These are phyloP conservation scores for Blastobasis adustella DNA, from an alignment of 2,888 invertebrate species.

Conservation along the genomic window DNA sequence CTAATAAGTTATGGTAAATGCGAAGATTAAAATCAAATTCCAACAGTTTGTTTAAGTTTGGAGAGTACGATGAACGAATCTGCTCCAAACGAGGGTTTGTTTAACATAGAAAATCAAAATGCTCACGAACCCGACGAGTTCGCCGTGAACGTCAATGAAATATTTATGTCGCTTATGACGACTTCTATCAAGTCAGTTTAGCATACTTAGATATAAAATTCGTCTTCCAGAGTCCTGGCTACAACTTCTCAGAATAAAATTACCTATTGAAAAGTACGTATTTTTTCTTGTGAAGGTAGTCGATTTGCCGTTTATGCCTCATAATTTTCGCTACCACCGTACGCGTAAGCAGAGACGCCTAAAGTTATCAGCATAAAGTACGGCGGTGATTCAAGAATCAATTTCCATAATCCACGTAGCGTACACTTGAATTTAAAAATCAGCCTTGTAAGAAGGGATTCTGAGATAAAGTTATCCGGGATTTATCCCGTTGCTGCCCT, in stretches of 20 bases:
- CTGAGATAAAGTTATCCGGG: constrained; percentile 45
- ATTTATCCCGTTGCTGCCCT: constrained; percentile 35
- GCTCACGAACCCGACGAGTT: no score
- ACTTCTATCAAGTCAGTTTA: background rate
- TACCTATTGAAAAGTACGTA: background rate
- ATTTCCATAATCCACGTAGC: constrained; percentile 49
- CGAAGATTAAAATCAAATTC: no score
- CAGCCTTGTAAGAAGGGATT: constrained; percentile 40
- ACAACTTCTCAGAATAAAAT: background rate
- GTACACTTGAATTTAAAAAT: constrained; percentile 51
- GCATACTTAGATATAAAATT: background rate
- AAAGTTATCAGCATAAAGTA: constrained; percentile 8
- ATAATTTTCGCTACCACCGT: background rate
- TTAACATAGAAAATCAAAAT: no score
- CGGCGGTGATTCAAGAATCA: constrained; percentile 38
- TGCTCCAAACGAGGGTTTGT: no score
- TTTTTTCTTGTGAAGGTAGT: background rate
- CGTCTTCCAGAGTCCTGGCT: background rate
- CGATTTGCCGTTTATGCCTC: background rate
- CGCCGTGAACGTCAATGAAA: no score
- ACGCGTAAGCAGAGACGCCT: background rate
- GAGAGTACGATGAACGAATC: no score
- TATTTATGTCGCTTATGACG: background rate
- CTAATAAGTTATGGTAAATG: no score
- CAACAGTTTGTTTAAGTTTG: no score